These are phyloP conservation scores for Castor canadensis DNA, from an alignment of 2,113 vertebrate genomes.

Conservation along the genomic window DNA sequence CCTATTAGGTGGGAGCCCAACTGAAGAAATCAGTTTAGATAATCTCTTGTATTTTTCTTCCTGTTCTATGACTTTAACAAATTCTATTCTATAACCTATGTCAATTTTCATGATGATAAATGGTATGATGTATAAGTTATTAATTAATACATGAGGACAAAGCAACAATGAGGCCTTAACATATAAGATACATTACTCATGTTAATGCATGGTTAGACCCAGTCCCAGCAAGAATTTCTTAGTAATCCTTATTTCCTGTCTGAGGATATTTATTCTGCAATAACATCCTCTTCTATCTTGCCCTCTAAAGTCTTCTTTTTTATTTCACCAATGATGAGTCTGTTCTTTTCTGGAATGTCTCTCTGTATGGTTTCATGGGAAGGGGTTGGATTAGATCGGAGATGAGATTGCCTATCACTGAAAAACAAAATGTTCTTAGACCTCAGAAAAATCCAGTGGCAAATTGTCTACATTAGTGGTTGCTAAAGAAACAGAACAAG, in stretches of 20 bases:
- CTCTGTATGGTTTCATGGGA: not conserved
- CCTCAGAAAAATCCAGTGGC: not conserved
- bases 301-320: not conserved
- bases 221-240: not conserved
- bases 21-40: not conserved
- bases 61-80: not conserved
- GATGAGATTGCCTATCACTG: not conserved
- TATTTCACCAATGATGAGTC: not conserved
- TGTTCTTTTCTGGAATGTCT: slow-evolving; percentile 42
- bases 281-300: not conserved
- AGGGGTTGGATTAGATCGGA: not conserved
- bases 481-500: slow-evolving; percentile 18
- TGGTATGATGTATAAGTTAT: not conserved
- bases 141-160: not conserved
- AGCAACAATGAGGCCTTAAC: not conserved
- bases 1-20: not conserved
- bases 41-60: not conserved
- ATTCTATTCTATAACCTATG: not conserved
- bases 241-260: too few species aligned
- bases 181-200: not conserved
- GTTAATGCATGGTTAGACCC: not conserved
- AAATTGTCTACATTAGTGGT: not conserved
- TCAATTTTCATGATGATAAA: not conserved
- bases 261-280: not conserved
- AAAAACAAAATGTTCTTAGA: slow-evolving; percentile 49